phyloP scores from a whole-genome alignment of 2,113 vertebrate genomes.

The Nothoprocta perdicaria region DNA sequence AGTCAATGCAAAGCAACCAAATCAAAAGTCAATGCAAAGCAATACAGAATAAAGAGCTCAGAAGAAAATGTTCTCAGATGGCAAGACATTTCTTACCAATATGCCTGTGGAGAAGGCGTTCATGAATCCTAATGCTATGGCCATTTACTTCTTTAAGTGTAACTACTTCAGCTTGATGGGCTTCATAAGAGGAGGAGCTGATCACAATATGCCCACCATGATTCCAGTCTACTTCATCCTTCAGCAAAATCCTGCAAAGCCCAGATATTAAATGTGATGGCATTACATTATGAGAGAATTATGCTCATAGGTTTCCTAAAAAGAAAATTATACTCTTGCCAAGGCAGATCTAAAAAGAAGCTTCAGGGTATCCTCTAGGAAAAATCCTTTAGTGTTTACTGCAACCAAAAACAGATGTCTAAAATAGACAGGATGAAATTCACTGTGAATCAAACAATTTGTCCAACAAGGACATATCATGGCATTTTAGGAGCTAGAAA shows the following conservation, averaged over 20 bases:
- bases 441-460: background rate
- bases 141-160: conserved; percentile 72
- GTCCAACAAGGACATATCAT: background rate
- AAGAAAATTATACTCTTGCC: background rate
- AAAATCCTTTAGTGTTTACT: background rate
- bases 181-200: conserved; percentile 79
- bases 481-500: background rate
- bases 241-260: conserved; percentile 72
- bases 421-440: conserved; percentile 10
- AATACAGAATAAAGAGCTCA: background rate
- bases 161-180: conserved; percentile 76
- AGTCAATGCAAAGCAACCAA: background rate
- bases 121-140: conserved; percentile 55
- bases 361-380: conserved; percentile 8
- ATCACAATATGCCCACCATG: conserved; percentile 66
- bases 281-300: background rate
- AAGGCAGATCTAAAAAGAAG: background rate
- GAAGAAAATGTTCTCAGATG: background rate
- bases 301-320: background rate
- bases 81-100: conserved; percentile 62
- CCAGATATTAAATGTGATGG: background rate
- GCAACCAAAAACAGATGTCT: conserved; percentile 20
- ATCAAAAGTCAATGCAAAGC: background rate
- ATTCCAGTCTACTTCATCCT: conserved; percentile 74
- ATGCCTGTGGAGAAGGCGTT: conserved; percentile 71